Base-by-base conservation (phyloP, 2,888 invertebrate species). In the Mythimna albipuncta region DNA sequence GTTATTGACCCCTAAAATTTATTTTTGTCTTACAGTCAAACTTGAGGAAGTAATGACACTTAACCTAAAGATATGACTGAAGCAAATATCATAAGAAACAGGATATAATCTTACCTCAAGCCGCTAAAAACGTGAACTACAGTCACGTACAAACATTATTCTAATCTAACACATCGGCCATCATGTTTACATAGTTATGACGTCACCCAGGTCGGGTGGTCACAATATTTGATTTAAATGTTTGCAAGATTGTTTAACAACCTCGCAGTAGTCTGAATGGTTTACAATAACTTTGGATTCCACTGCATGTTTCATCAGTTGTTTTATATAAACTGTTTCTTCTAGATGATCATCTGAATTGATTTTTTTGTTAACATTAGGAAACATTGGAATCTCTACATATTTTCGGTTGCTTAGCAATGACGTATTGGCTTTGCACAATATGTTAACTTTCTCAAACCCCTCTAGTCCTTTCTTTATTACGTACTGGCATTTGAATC, bases 181-280 rank as follows among this genome's bases (percentile, higher is more conserved):
- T 69, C 52, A 72, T 71, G 70, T 75, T 72, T 84, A 66, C 72
- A 62, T 13, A 69, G 26, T n/a, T 59, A 57, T 85, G 82, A 84
- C 80, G 72, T 84, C 85, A 84, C 16, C 16, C 38, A 35, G 35
- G 35, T 65, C 63, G 26, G 64, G 50, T 19, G 65, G 55, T 71
- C 79, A 83, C 75, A 82, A 83, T 85, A 85, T 85, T 85, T 84
- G 75, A 74, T 77, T 76, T 72, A 69, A 75, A 73, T 80, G 63
- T 85, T 85, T 52, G 72, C 75, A 69, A 73, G 64, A 76, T 76
- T 77, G 65, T 70, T 72, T 64, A 79, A 85, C 69, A 83, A 69
- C 26, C 71, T 75, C 47, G 55, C 54, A 47, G 41, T 72, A 61
- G 72, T 35, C 32, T 66, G 47, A 62, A 65, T 67, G 19, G 79